Evolutionary conservation across 2,888 invertebrate genomes (phyloP).

Genomic region (Abrostola tripartita): DNA sequence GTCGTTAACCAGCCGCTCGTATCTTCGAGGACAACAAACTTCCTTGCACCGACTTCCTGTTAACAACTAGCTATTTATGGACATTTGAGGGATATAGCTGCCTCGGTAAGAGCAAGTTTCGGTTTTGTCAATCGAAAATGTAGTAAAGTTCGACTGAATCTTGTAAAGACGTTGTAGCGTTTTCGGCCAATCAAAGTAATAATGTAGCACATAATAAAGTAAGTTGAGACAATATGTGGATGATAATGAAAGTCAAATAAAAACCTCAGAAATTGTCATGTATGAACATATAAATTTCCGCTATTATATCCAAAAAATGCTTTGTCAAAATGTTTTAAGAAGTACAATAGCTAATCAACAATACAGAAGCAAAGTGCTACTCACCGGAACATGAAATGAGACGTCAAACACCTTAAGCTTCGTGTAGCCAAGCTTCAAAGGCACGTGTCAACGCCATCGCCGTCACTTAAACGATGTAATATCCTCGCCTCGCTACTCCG

Average conservation of each 20-base stretch:
- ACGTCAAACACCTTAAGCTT: constrained; percentile 6
- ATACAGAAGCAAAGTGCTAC: neutral
- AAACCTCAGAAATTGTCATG: too few species aligned
- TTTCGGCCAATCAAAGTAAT: too few species aligned
- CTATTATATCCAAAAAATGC: too few species aligned
- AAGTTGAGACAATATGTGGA: too few species aligned
- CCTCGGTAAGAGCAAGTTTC: neutral
- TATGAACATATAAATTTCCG: too few species aligned
- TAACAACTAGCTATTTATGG: constrained; percentile 44
- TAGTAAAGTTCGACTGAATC: too few species aligned
- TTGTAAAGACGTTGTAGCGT: too few species aligned
- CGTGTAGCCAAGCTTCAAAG: constrained; percentile 22
- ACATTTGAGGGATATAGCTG: constrained; percentile 6
- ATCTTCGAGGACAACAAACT: constrained; percentile 49
- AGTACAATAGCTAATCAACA: constrained; percentile 2
- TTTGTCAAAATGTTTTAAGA: neutral
- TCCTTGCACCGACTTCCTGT: constrained; percentile 51
- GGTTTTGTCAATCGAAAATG: too few species aligned
- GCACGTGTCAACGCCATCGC: constrained; percentile 17
- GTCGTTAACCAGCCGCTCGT: constrained; percentile 56
- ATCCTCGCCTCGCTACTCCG: constrained; percentile 8
- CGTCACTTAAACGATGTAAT: constrained; percentile 33
- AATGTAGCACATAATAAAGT: too few species aligned
- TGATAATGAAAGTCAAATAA: too few species aligned
- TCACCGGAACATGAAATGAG: constrained; percentile 22